Evolutionary conservation across 2,888 invertebrate species (phyloP).

Genomic region (Sinhomidia bicolor): DNA sequence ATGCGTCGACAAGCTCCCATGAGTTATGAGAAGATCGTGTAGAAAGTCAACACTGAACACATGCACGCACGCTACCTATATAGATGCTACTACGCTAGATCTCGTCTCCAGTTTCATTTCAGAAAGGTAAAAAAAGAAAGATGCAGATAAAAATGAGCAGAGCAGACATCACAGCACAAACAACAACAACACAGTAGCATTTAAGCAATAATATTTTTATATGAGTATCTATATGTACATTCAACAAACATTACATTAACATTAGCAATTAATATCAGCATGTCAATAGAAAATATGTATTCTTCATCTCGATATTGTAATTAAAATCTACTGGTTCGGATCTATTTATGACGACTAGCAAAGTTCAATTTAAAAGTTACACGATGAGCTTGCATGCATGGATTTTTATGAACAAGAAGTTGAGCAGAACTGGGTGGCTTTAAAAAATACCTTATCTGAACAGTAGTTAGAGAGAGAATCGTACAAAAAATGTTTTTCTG

Average conservation of each 20-base stretch:
- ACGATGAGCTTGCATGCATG: neutral
- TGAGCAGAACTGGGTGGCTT: too few relatives aligned
- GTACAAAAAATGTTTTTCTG: too few relatives aligned
- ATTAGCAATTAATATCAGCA: neutral
- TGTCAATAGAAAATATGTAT: slow-evolving; percentile 59
- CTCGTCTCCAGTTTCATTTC: neutral
- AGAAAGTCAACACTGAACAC: slow-evolving; percentile 51
- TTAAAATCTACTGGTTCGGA: slow-evolving; percentile 58
- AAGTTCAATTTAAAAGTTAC: neutral
- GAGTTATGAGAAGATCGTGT: slow-evolving; percentile 78
- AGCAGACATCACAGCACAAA: neutral
- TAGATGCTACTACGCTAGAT: neutral
- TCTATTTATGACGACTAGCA: slow-evolving; percentile 5
- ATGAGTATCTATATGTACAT: neutral
- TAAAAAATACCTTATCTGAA: too few relatives aligned
- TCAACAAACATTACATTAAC: neutral
- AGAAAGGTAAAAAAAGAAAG: too few relatives aligned
- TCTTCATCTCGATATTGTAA: slow-evolving; percentile 73
- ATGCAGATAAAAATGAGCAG: neutral
- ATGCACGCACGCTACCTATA: neutral
- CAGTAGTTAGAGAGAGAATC: too few relatives aligned
- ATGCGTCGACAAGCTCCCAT: slow-evolving; percentile 69
- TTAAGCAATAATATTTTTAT: neutral
- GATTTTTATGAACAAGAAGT: neutral
- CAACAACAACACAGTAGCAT: neutral